Evolutionary conservation across 1,140 invertebrate genomes (phyloP), one percentile per base, ranked within the genome.

Genomic region (Psix sp.): DNA sequence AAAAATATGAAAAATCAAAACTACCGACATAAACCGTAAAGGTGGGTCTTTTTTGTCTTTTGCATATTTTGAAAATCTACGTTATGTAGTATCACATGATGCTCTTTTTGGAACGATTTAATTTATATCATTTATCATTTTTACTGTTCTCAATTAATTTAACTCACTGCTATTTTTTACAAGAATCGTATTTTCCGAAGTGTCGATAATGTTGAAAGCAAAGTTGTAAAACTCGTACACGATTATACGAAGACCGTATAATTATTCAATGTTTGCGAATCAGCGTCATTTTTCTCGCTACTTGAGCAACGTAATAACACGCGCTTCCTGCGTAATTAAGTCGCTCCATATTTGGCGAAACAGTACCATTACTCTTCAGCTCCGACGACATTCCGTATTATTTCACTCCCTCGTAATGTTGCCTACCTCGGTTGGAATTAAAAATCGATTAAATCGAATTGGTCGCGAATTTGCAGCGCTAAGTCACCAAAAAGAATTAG

Each of bases 241-340:
- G 46, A 46, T 51, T 51, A 36, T 26, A 14, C 29, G 38, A n/a
- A 11, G 46, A 40, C 24, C 43, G 39, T 62, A 39, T 39, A 66
- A 66, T 66, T 66, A 66, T 33, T 43, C 35, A 18, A 57, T 56
- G 24, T 45, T 35, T 40, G 45, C 52, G 45, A 67, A 51, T 49
- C 45, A 24, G 42, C 43, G 40, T 66, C 51, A 26, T 49, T 40
- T 56, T 45, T 51, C 36, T 43, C 39, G 33, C 20, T 35, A 29
- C 51, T 78, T 76, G 62, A 40, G 66, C 74, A 79, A 79, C 49
- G 33, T 60, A 42, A 67, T 74, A 74, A 79, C 48, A 76, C 46
- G 72, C 38, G 66, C 36, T 60, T 77, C 43, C 59, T 49, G 77
- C 43, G 43, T 70, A 73, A 78, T 80, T 74, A 60, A 48, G 49